Evolutionary conservation across 2,888 invertebrate species (phyloP).

Genomic region (Mystacides longicornis): DNA sequence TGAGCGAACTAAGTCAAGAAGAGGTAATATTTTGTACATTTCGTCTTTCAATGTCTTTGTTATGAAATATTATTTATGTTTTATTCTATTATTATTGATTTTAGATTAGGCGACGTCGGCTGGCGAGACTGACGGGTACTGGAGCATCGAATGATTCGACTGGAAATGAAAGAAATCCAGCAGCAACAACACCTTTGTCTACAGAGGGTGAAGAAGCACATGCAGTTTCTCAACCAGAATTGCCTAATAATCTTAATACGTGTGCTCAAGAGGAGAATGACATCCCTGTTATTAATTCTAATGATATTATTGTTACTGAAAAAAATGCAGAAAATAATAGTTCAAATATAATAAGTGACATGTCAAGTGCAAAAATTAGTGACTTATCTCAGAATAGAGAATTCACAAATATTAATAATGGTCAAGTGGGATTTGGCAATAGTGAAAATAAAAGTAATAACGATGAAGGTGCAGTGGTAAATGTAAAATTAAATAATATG

Average conservation of each 20-base stretch:
- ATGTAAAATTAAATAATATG: constrained; percentile 33
- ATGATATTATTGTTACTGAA: constrained; percentile 46
- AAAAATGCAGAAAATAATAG: constrained; percentile 29
- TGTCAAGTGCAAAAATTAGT: constrained; percentile 49
- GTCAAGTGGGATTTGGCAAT: constrained; percentile 35
- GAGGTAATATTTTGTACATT: constrained; percentile 58
- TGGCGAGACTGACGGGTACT: constrained; percentile 59
- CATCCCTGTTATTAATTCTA: constrained; percentile 41
- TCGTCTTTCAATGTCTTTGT: too few species aligned
- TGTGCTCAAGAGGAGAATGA: not conserved
- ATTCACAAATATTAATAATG: constrained; percentile 46
- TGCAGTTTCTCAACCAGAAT: constrained; percentile 30
- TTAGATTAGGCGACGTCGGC: constrained; percentile 67
- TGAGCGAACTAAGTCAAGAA: constrained; percentile 84
- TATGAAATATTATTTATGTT: not conserved
- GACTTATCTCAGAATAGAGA: constrained; percentile 46
- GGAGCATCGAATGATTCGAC: constrained; percentile 46
- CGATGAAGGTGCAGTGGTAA: constrained; percentile 29
- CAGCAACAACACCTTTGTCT: constrained; percentile 28
- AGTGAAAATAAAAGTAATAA: not conserved
- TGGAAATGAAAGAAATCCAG: constrained; percentile 35
- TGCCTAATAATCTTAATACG: not conserved
- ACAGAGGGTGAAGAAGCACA: constrained; percentile 30
- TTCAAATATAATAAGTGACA: constrained; percentile 42
- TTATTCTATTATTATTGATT: not conserved